A percentile compares a stretch with the other conserved stretches of the same genome.
These are phyloP conservation scores for Hydroisotoma schaefferi DNA, from an alignment of 2,888 invertebrate species.

Conservation along the genomic window DNA sequence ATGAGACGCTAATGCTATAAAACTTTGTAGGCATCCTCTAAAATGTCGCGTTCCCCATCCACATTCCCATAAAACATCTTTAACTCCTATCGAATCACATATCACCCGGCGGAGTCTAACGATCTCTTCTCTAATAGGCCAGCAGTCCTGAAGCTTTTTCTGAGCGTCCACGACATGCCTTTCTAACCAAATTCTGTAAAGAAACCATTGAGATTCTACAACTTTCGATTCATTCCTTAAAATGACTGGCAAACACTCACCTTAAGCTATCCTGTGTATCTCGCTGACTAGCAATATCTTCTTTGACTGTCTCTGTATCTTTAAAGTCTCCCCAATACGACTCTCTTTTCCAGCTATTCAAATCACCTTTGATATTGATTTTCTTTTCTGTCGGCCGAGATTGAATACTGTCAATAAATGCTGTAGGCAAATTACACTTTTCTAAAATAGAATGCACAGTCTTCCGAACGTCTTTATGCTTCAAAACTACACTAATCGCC, in stretches of 20 bases:
- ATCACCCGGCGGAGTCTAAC: constrained; percentile 62
- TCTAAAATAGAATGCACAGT: constrained; percentile 72
- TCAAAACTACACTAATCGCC: constrained; percentile 69
- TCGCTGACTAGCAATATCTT: constrained; percentile 24
- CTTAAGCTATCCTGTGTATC: constrained; percentile 29
- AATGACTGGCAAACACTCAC: constrained; percentile 23
- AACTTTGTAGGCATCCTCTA: constrained; percentile 81
- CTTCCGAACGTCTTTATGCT: constrained; percentile 65
- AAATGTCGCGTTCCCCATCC: constrained; percentile 88
- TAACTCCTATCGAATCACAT: constrained; percentile 58
- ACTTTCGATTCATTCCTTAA: not conserved
- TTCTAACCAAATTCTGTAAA: constrained; percentile 69
- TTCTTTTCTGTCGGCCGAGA: constrained; percentile 10
- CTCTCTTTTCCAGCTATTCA: too few species aligned
- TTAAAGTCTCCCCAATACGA: not conserved
- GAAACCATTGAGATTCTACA: too few species aligned
- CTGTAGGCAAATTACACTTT: constrained; percentile 80
- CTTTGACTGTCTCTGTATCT: constrained; percentile 18
- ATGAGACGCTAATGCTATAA: constrained; percentile 70
- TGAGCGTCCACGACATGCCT: constrained; percentile 67
- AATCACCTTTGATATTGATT: too few species aligned
- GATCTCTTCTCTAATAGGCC: constrained; percentile 72
- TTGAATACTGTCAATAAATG: constrained; percentile 67
- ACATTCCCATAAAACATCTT: constrained; percentile 70
- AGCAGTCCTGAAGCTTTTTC: constrained; percentile 63